A percentile compares a stretch with the other conserved stretches of the same genome.
phyloP scores from a whole-genome alignment of 2,113 vertebrate genomes.

The Nanorana parkeri region DNA sequence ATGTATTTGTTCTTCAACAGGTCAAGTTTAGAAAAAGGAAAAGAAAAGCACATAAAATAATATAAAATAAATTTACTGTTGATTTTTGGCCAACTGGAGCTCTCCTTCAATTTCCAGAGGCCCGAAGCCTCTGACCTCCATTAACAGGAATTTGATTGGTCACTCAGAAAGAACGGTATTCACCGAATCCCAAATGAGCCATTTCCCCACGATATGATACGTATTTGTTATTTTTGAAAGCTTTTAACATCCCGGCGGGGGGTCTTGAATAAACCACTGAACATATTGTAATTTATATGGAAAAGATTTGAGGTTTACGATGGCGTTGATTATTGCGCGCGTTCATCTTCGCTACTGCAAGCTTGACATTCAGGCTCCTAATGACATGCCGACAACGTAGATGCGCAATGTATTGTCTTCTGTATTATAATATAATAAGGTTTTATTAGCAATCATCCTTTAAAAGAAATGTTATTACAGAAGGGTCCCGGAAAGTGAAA shows the following conservation, averaged over 20 bases:
- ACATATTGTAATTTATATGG: not conserved
- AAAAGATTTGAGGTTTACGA: not conserved
- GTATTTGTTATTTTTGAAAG: not conserved
- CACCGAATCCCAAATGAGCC: not conserved
- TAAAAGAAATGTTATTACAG: conserved; percentile 33
- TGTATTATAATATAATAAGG: conserved; percentile 23
- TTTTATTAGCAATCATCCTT: conserved; percentile 29
- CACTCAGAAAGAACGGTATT: no score
- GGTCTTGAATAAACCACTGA: not conserved
- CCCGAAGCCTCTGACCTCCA: no score
- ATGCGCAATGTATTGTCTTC: not conserved
- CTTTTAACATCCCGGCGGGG: not conserved
- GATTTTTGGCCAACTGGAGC: no score
- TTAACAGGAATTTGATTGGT: no score
- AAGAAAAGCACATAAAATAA: no score
- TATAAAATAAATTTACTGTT: no score
- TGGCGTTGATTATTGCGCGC: conserved; percentile 7
- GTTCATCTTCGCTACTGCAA: conserved; percentile 22
- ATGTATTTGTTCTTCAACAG: no score
- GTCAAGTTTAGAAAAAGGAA: no score
- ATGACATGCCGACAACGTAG: not conserved
- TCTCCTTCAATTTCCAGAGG: no score
- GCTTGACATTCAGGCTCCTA: conserved; percentile 7
- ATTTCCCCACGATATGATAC: not conserved
- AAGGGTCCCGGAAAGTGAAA: conserved; percentile 7